Evolutionary conservation across 2,888 invertebrate species (phyloP).

Genomic region (Macropis europaea): DNA sequence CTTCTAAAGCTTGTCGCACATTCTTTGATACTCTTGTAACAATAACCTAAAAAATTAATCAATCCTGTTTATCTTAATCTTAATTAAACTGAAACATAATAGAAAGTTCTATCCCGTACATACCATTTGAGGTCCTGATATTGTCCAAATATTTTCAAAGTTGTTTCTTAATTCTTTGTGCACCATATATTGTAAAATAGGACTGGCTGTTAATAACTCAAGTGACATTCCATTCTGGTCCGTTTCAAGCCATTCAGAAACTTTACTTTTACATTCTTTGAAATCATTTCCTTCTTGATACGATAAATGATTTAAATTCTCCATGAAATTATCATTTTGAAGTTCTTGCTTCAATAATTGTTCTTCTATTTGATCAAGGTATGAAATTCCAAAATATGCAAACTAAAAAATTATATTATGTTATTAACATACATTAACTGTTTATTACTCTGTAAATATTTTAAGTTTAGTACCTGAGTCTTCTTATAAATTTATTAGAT

Average conservation of each 20-base stretch:
- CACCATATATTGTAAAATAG: constrained; percentile 82
- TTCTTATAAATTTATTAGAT: not conserved
- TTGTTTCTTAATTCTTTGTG: constrained; percentile 83
- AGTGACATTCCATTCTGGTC: constrained; percentile 64
- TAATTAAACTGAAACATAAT: not conserved
- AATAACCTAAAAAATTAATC: constrained; percentile 67
- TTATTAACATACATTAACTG: not conserved
- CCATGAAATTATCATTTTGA: constrained; percentile 71
- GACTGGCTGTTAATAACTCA: constrained; percentile 79
- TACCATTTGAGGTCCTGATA: constrained; percentile 60
- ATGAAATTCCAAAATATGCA: constrained; percentile 85
- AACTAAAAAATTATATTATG: constrained; percentile 82
- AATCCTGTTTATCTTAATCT: not conserved
- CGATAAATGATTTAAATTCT: constrained; percentile 58
- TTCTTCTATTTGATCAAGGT: constrained; percentile 83
- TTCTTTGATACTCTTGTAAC: constrained; percentile 74
- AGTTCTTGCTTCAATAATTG: constrained; percentile 75
- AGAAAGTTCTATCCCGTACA: not conserved
- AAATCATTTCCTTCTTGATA: constrained; percentile 72
- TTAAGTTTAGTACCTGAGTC: not conserved
- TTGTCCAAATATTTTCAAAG: constrained; percentile 81
- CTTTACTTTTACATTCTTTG: constrained; percentile 70
- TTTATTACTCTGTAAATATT: not conserved
- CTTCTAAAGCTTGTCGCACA: constrained; percentile 69
- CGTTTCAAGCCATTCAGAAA: constrained; percentile 76